phyloP scores from a whole-genome alignment of 2,888 invertebrate species.

The Acleris cristana region DNA sequence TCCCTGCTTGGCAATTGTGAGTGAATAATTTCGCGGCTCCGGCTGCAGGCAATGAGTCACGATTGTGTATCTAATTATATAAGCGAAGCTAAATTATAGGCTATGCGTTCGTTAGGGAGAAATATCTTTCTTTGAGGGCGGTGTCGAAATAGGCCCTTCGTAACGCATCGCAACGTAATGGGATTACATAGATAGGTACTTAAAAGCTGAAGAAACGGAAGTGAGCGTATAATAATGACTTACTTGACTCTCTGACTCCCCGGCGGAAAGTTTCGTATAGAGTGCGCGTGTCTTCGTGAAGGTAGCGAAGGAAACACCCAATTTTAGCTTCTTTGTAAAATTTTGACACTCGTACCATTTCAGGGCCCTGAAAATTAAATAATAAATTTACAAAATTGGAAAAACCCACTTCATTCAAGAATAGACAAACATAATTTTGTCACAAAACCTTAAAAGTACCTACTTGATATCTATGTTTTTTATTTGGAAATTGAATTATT shows the following conservation, averaged over 20 bases:
- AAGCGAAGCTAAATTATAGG: slow-evolving; percentile 41
- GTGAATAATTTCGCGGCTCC: slow-evolving; percentile 47
- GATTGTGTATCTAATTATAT: slow-evolving; percentile 36
- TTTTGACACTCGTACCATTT: slow-evolving; percentile 94
- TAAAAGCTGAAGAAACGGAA: too few relatives aligned
- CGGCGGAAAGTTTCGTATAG: slow-evolving; percentile 95
- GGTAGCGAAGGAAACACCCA: slow-evolving; percentile 91
- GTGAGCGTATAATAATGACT: slow-evolving; percentile 55
- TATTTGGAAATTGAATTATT: too few relatives aligned
- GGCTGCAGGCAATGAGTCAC: slow-evolving; percentile 46
- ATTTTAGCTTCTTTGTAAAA: slow-evolving; percentile 95
- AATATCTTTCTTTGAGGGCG: slow-evolving; percentile 3
- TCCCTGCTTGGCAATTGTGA: slow-evolving; percentile 53
- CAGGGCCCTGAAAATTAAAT: slow-evolving; percentile 89
- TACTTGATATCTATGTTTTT: too few relatives aligned
- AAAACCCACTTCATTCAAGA: too few relatives aligned
- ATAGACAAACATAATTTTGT: too few relatives aligned
- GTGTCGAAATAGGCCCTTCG: slow-evolving; percentile 6
- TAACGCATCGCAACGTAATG: too few relatives aligned
- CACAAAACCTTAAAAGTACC: too few relatives aligned
- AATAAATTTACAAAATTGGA: slow-evolving; percentile 1
- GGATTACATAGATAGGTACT: not conserved
- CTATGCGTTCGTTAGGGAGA: slow-evolving; percentile 4
- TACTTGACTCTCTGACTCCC: slow-evolving; percentile 96
- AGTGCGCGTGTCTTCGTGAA: slow-evolving; percentile 94